Conservation (phyloP, 2,113 vertebrate genomes). For the Acanthisitta chloris region DNA sequence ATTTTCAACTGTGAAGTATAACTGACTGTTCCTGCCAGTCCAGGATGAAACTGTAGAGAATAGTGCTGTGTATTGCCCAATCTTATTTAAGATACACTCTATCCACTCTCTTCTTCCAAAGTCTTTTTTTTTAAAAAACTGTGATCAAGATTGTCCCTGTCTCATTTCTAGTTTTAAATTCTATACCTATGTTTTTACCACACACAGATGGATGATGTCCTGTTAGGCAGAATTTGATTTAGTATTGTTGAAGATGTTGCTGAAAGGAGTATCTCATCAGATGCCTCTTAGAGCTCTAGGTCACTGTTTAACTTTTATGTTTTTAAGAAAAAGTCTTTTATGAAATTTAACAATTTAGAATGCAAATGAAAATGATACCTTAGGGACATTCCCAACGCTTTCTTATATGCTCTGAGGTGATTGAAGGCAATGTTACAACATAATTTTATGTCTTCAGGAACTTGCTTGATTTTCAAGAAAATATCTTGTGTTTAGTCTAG, state of each 20-base stretch:
- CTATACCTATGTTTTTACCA: background rate
- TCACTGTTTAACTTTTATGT: background rate
- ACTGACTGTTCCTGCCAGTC: background rate
- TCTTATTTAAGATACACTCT: background rate
- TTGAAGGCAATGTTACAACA: background rate
- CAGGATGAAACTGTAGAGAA: background rate
- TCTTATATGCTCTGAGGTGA: background rate
- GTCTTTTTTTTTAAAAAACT: background rate
- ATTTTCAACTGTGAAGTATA: background rate
- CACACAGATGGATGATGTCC: background rate
- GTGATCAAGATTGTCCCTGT: background rate
- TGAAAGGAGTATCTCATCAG: background rate
- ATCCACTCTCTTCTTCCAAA: background rate
- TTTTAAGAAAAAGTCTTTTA: background rate
- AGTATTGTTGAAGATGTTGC: background rate
- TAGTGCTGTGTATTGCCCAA: background rate
- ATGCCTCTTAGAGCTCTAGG: background rate
- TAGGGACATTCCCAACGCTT: background rate
- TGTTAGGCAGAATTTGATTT: background rate
- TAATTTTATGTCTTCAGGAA: background rate
- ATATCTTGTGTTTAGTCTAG: background rate
- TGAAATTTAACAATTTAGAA: background rate
- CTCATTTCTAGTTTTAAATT: background rate
- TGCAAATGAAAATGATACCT: background rate
- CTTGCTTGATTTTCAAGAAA: constrained; percentile 1